Evolutionary conservation across 1,140 invertebrate species (phyloP).

Genomic region (Arctopsyche grandis): DNA sequence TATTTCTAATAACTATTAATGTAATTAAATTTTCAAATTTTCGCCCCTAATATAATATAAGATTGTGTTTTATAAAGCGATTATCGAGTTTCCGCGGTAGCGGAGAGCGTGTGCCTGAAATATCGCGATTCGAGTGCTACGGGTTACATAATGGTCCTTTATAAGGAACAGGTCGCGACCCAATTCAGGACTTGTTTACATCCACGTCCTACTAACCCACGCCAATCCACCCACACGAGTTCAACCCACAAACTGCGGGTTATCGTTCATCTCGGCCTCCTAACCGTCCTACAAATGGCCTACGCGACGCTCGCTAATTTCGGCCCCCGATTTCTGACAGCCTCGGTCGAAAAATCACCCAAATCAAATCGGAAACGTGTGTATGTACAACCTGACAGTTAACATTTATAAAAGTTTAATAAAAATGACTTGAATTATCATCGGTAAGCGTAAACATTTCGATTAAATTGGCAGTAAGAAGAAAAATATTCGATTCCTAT

Average conservation of each 20-base stretch:
- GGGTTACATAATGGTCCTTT: slow-evolving; percentile 19
- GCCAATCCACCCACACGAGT: background rate
- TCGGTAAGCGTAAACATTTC: no score
- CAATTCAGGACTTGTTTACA: slow-evolving; percentile 27
- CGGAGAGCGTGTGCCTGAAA: background rate
- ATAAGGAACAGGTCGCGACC: slow-evolving; percentile 23
- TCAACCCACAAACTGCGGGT: slow-evolving; percentile 4
- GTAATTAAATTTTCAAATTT: no score
- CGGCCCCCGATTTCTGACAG: background rate
- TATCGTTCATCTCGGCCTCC: slow-evolving; percentile 16
- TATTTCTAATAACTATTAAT: no score
- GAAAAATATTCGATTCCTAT: no score
- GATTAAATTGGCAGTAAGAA: no score
- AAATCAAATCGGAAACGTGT: no score
- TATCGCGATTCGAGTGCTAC: background rate
- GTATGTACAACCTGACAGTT: no score
- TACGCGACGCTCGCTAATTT: background rate
- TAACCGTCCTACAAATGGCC: slow-evolving; percentile 21
- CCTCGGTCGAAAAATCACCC: background rate
- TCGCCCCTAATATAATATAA: no score
- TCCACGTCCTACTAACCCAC: slow-evolving; percentile 14
- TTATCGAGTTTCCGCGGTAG: no score
- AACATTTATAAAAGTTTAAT: no score
- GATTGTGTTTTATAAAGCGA: no score
- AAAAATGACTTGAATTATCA: no score